These are phyloP conservation scores for Eubasilissa splendida DNA, from an alignment of 2,888 invertebrate species.

Conservation along the genomic window DNA sequence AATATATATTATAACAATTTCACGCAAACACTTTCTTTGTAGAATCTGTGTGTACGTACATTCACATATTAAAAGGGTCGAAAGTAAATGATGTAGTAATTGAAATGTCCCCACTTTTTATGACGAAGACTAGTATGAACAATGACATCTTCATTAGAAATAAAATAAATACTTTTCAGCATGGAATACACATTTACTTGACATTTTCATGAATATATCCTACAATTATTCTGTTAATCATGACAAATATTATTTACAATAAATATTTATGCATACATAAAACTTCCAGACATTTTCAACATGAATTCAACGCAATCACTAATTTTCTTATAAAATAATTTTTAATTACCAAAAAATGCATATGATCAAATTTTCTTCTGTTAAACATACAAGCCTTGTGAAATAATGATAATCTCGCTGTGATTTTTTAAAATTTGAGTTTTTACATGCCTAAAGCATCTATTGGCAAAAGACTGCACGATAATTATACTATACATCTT, in stretches of 20 bases:
- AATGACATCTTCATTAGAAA: not conserved
- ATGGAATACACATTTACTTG: not conserved
- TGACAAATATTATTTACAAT: conserved; percentile 33
- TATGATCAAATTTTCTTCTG: not conserved
- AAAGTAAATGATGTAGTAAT: too few species aligned
- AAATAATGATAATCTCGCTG: too few species aligned
- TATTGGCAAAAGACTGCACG: not conserved
- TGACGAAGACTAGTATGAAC: too few species aligned
- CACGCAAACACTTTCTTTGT: too few species aligned
- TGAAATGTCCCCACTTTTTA: too few species aligned
- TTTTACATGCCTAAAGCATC: not conserved
- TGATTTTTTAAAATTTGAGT: not conserved
- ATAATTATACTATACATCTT: too few species aligned
- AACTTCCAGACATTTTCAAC: conserved; percentile 13
- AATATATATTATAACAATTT: too few species aligned
- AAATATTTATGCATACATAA: not conserved
- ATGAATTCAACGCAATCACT: conserved; percentile 8
- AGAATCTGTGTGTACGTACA: too few species aligned
- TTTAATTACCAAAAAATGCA: conserved; percentile 2
- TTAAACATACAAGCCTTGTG: too few species aligned
- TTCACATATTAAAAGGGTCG: too few species aligned
- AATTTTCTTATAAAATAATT: not conserved
- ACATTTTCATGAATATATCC: conserved; percentile 14
- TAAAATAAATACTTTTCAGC: conserved; percentile 15
- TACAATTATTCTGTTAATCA: conserved; percentile 13